Conservation (phyloP, 2,797 vertebrate species). For the Chrysocyon brachyurus region DNA sequence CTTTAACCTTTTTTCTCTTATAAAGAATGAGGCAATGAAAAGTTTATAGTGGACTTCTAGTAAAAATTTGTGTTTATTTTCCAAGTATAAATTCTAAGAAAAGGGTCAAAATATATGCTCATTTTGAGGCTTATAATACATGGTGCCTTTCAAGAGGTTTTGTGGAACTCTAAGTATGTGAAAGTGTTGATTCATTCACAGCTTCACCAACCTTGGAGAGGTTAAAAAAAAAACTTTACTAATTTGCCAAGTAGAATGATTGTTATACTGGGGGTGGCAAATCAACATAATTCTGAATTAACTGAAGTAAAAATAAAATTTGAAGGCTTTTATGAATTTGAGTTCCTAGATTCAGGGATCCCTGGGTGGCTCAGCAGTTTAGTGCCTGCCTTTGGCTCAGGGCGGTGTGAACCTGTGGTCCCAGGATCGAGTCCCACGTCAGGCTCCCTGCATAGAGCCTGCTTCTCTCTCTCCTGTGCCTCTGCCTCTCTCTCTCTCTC, state of each 20-base stretch:
- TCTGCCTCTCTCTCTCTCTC: no score
- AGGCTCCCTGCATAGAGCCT: no score
- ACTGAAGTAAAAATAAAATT: background rate
- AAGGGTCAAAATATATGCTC: background rate
- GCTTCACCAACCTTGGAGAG: background rate
- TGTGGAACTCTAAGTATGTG: background rate
- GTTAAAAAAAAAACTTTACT: background rate
- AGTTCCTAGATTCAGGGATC: background rate
- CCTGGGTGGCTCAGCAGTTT: no score
- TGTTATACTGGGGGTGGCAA: background rate
- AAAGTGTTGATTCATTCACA: background rate
- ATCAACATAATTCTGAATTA: background rate
- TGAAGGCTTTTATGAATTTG: background rate
- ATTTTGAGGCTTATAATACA: background rate
- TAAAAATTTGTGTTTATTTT: background rate
- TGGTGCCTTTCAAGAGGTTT: background rate
- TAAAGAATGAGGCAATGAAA: background rate
- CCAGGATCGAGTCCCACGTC: no score
- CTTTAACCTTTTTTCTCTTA: background rate
- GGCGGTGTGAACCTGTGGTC: no score
- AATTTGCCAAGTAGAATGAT: background rate
- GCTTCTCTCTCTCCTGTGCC: no score
- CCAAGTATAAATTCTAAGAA: background rate
- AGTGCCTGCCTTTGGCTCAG: no score
- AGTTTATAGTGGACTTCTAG: background rate